A percentile compares a stretch with the other conserved stretches of the same genome.
Conservation (phyloP, 2,113 vertebrate genomes). For the Thryonomys swinderianus region DNA sequence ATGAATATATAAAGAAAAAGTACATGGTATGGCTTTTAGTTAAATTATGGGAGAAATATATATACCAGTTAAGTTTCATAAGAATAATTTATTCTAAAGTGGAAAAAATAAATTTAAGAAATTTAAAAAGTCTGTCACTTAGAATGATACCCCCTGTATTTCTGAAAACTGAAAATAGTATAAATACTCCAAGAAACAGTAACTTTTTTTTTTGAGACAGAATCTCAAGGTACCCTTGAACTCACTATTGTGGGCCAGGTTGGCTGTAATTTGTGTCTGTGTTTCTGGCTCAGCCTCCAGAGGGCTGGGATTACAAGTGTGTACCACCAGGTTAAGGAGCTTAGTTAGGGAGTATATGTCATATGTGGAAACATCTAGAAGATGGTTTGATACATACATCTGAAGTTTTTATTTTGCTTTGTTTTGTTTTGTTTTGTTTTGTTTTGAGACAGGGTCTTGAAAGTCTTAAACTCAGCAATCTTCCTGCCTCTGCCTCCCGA, state of each 20-base stretch:
- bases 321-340: not conserved
- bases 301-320: too few species aligned
- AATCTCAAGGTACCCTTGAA: too few species aligned
- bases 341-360: not conserved
- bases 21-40: not conserved
- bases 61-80: not conserved
- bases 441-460: too few species aligned
- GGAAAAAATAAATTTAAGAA: not conserved
- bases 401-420: too few species aligned
- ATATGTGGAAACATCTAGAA: not conserved
- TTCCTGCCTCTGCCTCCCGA: too few species aligned
- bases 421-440: too few species aligned
- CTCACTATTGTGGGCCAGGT: too few species aligned
- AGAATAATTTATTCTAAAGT: slow-evolving; percentile 37
- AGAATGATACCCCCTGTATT: not conserved
- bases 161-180: slow-evolving; percentile 49
- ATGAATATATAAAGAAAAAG: not conserved
- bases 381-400: not conserved
- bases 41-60: not conserved
- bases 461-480: too few species aligned
- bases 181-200: slow-evolving; percentile 12
- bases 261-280: too few species aligned
- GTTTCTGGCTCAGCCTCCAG: too few species aligned
- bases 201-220: not conserved
- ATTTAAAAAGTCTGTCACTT: not conserved